Percentiles rank a stretch among this genome's conserved stretches.
Conservation (phyloP, 2,113 vertebrate species). For the Lamprologus callipterus region DNA sequence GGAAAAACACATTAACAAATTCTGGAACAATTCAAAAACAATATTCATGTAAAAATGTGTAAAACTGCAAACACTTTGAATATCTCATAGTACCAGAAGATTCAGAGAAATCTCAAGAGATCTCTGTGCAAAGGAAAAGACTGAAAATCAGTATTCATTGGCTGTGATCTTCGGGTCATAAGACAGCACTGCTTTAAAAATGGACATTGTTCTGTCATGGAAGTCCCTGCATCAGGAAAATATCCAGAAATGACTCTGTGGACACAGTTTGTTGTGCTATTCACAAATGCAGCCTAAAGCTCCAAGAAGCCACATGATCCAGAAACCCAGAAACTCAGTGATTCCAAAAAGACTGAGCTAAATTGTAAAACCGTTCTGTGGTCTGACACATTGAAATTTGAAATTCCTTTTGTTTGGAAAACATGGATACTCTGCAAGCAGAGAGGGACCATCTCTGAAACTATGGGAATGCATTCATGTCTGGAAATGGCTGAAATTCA, state of each 20-base stretch:
- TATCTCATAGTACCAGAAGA: not conserved
- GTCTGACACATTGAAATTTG: not conserved
- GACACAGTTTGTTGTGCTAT: fast-evolving
- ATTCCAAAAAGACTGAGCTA: not conserved
- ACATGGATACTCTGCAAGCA: not conserved
- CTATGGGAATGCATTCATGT: not conserved
- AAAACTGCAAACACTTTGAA: not conserved
- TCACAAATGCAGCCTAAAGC: not conserved
- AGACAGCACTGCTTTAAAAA: not conserved
- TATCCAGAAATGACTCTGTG: not conserved
- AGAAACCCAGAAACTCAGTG: not conserved
- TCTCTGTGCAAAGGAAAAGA: not conserved
- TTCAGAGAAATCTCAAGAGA: not conserved
- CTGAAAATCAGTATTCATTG: not conserved
- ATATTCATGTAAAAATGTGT: not conserved
- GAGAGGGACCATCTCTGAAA: fast-evolving
- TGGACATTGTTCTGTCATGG: not conserved
- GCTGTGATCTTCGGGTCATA: fast-evolving
- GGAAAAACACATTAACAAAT: not conserved
- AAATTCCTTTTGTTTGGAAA: not conserved
- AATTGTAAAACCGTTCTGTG: not conserved
- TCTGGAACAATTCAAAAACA: not conserved
- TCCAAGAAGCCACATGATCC: not conserved
- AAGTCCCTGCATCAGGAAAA: not conserved
- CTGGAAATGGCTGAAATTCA: not conserved